A percentile compares a stretch with the other conserved stretches of the same genome.
Evolutionary conservation across 2,113 vertebrate species (phyloP).

Genomic region (Actinemys pallida): DNA sequence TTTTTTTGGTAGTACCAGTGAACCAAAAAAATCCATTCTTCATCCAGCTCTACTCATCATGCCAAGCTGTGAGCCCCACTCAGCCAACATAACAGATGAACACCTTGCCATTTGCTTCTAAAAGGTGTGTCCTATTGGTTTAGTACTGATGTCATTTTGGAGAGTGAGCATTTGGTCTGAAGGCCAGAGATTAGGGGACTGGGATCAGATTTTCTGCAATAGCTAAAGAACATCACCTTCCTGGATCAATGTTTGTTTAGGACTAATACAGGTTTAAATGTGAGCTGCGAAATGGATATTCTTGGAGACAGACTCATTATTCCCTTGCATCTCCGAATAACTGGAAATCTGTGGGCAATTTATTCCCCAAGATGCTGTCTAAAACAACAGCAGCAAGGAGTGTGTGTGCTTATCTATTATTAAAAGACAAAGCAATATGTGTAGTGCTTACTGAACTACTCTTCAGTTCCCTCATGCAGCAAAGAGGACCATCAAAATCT

Average conservation of each 20-base stretch:
- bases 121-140: not conserved
- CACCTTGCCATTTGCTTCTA: not conserved
- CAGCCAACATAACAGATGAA: not conserved
- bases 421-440: not conserved
- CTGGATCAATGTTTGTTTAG: not conserved
- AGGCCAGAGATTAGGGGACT: not conserved
- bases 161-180: not conserved
- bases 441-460: accelerated
- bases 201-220: not conserved
- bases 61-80: not conserved
- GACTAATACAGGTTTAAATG: not conserved
- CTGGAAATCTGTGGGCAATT: not conserved
- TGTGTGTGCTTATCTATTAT: not conserved
- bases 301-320: not conserved
- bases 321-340: not conserved
- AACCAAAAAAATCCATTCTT: not conserved
- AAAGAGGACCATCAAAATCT: not conserved
- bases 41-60: not conserved
- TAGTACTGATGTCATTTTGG: not conserved
- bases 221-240: not conserved
- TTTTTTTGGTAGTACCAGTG: not conserved
- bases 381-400: not conserved
- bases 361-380: accelerated
- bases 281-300: accelerated
- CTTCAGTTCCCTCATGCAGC: not conserved